These are phyloP conservation scores for Sesamia nonagrioides DNA, from an alignment of 1,140 invertebrate genomes.

Conservation along the genomic window DNA sequence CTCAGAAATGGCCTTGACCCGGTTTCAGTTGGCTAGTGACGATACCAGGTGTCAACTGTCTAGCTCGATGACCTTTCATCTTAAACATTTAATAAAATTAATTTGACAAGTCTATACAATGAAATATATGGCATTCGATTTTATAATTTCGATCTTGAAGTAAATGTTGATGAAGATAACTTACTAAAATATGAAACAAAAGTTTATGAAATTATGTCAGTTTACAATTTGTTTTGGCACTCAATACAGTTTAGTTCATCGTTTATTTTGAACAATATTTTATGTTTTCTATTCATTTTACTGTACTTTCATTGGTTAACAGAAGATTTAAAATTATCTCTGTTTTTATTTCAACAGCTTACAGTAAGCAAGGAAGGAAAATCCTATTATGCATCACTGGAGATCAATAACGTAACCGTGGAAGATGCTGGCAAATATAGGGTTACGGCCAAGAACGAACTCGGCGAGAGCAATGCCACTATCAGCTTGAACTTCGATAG, in stretches of 20 bases:
- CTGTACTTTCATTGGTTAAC: not conserved
- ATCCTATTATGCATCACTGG: constrained; percentile 96
- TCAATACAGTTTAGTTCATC: not conserved
- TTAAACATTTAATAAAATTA: constrained; percentile 49
- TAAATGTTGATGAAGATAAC: not conserved
- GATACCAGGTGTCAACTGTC: constrained; percentile 58
- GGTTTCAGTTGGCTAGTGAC: constrained; percentile 67
- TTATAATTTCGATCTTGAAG: not conserved
- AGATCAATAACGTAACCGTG: constrained; percentile 97
- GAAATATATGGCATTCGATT: not conserved
- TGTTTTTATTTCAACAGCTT: constrained; percentile 89
- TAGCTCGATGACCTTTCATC: constrained; percentile 61
- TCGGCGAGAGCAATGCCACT: constrained; percentile 98
- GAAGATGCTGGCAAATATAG: constrained; percentile 99
- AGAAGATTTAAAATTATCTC: constrained; percentile 2
- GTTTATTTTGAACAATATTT: too few relatives aligned
- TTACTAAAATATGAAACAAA: not conserved
- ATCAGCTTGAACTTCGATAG: constrained; percentile 99
- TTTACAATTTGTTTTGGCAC: not conserved
- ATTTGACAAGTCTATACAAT: constrained; percentile 37
- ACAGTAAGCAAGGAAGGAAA: constrained; percentile 96
- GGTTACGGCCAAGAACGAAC: constrained; percentile 98
- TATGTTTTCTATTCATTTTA: too few relatives aligned
- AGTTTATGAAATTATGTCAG: not conserved
- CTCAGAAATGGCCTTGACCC: constrained; percentile 76